Percentiles rank a stretch among this genome's conserved stretches.
Conservation (phyloP, 2,888 invertebrate species). For the Thera obeliscata region DNA sequence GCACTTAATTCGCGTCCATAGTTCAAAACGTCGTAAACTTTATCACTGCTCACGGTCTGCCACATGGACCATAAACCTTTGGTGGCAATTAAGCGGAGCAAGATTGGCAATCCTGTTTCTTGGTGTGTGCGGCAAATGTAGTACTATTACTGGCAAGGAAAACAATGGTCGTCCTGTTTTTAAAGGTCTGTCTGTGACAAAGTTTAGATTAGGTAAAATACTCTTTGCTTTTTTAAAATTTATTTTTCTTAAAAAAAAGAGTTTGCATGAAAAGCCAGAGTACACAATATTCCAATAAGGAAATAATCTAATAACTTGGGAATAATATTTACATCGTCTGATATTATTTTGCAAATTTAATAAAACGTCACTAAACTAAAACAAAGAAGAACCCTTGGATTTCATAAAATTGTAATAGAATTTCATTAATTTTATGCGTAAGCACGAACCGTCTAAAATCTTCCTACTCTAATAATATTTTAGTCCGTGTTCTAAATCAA, state of each 20-base stretch:
- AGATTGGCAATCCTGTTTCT: constrained; percentile 29
- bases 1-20: constrained; percentile 28
- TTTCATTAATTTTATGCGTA: constrained; percentile 12
- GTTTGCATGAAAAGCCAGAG: too few relatives aligned
- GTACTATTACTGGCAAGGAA: constrained; percentile 7
- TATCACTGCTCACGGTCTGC: constrained; percentile 41
- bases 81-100: constrained; percentile 39
- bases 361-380: neutral
- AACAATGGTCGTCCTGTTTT: constrained; percentile 22
- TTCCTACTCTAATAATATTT: constrained; percentile 11
- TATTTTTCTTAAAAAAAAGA: too few relatives aligned
- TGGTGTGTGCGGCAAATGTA: constrained; percentile 16
- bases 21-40: constrained; percentile 43
- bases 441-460: constrained; percentile 18
- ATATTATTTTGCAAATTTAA: neutral
- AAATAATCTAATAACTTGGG: neutral
- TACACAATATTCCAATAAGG: too few relatives aligned
- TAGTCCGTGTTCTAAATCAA: constrained; percentile 18
- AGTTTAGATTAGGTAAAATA: neutral
- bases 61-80: constrained; percentile 42
- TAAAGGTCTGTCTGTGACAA: constrained; percentile 11
- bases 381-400: neutral
- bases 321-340: neutral
- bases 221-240: too few relatives aligned
- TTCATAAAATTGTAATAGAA: constrained; percentile 12